phyloP scores from a whole-genome alignment of 2,888 invertebrate genomes.

The Apodemia mormo region DNA sequence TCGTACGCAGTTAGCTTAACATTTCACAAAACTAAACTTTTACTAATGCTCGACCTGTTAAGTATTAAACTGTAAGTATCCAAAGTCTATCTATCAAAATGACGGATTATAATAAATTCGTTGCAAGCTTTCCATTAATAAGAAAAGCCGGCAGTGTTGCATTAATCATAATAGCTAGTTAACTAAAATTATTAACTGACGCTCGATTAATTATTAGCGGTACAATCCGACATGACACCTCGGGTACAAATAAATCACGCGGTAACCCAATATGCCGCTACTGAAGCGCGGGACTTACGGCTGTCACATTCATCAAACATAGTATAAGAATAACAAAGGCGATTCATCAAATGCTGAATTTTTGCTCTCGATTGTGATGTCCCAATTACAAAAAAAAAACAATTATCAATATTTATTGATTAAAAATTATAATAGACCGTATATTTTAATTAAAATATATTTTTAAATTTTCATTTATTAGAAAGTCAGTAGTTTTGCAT shows the following conservation, averaged over 20 bases:
- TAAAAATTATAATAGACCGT: neutral
- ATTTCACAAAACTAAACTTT: neutral
- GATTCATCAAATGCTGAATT: neutral
- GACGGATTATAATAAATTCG: slow-evolving; percentile 4
- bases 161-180: slow-evolving; percentile 36
- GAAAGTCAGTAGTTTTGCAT: neutral
- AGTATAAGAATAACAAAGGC: neutral
- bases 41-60: neutral
- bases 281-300: slow-evolving; percentile 44
- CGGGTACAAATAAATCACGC: slow-evolving; percentile 55
- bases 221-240: slow-evolving; percentile 55
- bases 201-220: slow-evolving; percentile 55
- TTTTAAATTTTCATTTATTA: neutral
- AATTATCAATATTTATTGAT: neutral
- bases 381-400: neutral
- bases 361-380: neutral
- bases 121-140: slow-evolving; percentile 29
- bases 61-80: neutral
- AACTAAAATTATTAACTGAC: slow-evolving; percentile 48
- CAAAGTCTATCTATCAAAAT: slow-evolving; percentile 6
- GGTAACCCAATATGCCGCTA: slow-evolving; percentile 55
- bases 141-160: slow-evolving; percentile 43
- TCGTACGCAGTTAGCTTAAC: too few relatives aligned
- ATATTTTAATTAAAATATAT: neutral
- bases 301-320: neutral